Conservation (phyloP, 2,113 vertebrate genomes). For the Macrotis lagotis region DNA sequence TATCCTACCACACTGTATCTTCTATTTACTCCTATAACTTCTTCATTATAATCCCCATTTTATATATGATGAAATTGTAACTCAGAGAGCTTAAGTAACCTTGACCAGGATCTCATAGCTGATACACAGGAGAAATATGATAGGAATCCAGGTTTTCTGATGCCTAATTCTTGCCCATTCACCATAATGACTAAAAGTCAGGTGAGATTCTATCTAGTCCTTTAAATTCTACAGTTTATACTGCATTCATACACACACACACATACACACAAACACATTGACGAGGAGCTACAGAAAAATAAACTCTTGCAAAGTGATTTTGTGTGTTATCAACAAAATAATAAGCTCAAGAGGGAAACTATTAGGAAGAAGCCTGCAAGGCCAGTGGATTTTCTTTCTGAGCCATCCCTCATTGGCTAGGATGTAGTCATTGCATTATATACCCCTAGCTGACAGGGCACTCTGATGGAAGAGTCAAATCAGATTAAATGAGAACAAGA, state of each 20-base stretch:
- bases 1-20: background rate
- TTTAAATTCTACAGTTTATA: background rate
- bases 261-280: slow-evolving; percentile 24
- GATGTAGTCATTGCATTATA: background rate
- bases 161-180: background rate
- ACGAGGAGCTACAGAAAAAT: slow-evolving; percentile 5
- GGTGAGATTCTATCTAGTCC: background rate
- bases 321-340: slow-evolving; percentile 40
- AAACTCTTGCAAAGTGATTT: slow-evolving; percentile 41
- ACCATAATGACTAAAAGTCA: background rate
- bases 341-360: slow-evolving; percentile 44
- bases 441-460: background rate
- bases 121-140: background rate
- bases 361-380: background rate
- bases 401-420: slow-evolving; percentile 14
- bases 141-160: background rate
- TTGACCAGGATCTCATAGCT: background rate
- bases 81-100: background rate
- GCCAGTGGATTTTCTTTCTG: slow-evolving; percentile 44
- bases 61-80: slow-evolving; percentile 31
- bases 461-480: slow-evolving; percentile 42
- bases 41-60: background rate
- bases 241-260: slow-evolving; percentile 21
- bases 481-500: slow-evolving; percentile 38
- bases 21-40: background rate